A percentile compares a stretch with the other conserved stretches of the same genome.
phyloP scores from a whole-genome alignment of 2,797 vertebrate species.

The Chrysocyon brachyurus region DNA sequence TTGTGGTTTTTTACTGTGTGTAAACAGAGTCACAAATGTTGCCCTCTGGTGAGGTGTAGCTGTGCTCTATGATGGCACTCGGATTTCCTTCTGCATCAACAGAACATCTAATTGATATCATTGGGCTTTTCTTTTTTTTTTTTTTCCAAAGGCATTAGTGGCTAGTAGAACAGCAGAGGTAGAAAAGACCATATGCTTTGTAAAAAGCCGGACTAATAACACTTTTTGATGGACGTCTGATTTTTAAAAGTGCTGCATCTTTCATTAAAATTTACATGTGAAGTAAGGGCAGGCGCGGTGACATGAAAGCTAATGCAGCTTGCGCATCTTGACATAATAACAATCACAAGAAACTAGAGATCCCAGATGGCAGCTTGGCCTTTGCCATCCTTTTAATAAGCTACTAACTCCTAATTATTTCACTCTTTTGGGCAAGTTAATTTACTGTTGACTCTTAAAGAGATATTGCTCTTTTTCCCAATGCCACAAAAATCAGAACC shows the following conservation, averaged over 20 bases:
- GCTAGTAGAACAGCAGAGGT: conserved; percentile 83
- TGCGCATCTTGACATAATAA: conserved; percentile 90
- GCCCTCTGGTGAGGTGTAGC: conserved; percentile 62
- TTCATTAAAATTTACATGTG: conserved; percentile 90
- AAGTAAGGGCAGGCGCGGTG: conserved; percentile 88
- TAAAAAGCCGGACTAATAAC: conserved; percentile 87
- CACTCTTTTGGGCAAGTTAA: conserved; percentile 91
- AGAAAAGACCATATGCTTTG: conserved; percentile 85
- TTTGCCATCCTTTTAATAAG: conserved; percentile 93
- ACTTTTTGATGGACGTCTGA: conserved; percentile 86
- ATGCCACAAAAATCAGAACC: conserved; percentile 50
- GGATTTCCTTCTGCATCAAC: conserved; percentile 83
- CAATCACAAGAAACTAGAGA: conserved; percentile 90
- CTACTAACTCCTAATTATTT: conserved; percentile 94
- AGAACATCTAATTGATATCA: conserved; percentile 87
- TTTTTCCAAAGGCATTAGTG: conserved; percentile 79
- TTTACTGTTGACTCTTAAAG: conserved; percentile 93
- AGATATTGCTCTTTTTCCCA: conserved; percentile 85
- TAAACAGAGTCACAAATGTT: conserved; percentile 85
- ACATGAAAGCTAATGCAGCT: conserved; percentile 91
- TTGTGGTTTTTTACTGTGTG: conserved; percentile 73
- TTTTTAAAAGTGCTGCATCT: conserved; percentile 88
- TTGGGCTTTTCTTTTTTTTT: conserved; percentile 54
- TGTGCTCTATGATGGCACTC: conserved; percentile 71
- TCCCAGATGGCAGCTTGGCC: conserved; percentile 94